phyloP scores from a whole-genome alignment of 2,113 vertebrate species.

The Perca schrenkii region DNA sequence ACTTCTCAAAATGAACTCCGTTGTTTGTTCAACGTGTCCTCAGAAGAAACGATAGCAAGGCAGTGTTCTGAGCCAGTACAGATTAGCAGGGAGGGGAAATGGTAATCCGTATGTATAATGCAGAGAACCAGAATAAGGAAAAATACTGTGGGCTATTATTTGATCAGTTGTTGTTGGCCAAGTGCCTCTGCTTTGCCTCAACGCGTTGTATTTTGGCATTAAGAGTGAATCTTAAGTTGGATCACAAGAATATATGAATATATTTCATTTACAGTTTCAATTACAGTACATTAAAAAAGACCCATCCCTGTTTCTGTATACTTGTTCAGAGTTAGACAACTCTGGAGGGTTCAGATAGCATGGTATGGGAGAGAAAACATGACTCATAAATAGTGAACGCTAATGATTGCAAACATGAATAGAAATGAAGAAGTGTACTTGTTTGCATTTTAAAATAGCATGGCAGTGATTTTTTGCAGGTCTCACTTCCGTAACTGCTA shows the following conservation, averaged over 20 bases:
- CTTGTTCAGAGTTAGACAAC: not conserved
- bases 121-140: not conserved
- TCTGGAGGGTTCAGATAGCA: not conserved
- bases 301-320: not conserved
- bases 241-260: not conserved
- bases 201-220: not conserved
- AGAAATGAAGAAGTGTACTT: not conserved
- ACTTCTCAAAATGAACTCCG: not conserved
- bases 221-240: not conserved
- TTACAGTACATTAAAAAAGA: not conserved
- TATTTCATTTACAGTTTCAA: not conserved
- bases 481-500: not conserved
- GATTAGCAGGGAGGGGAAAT: conserved; percentile 10
- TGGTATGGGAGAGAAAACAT: not conserved
- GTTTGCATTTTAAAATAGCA: not conserved
- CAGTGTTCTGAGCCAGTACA: not conserved
- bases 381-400: not conserved
- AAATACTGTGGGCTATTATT: conserved; percentile 10
- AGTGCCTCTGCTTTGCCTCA: not conserved
- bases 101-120: conserved; percentile 23
- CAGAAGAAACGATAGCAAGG: not conserved
- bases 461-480: not conserved
- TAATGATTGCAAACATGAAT: not conserved
- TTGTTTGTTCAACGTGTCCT: conserved; percentile 28
- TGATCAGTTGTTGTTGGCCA: not conserved